Percentiles rank a stretch among this genome's conserved stretches.
These are phyloP conservation scores for Conchocele bisecta DNA, from an alignment of 2,888 invertebrate species.

Conservation along the genomic window DNA sequence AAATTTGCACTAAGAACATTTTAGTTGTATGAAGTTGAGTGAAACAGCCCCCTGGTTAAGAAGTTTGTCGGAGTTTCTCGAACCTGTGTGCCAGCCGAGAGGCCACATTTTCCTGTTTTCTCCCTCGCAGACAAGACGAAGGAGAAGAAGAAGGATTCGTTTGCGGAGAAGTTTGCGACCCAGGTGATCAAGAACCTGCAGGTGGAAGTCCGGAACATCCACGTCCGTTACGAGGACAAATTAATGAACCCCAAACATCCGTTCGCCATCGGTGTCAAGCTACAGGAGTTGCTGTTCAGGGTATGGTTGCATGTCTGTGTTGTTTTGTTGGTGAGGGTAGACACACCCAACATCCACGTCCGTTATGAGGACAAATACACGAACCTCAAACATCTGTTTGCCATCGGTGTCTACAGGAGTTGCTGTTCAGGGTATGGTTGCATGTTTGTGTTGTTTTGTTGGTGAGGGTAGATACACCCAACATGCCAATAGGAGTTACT, in stretches of 20 bases:
- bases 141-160: conserved; percentile 83
- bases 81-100: no score
- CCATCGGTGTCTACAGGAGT: conserved; percentile 92
- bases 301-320: conserved; percentile 65
- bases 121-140: conserved; percentile 72
- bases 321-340: conserved; percentile 78
- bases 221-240: conserved; percentile 85
- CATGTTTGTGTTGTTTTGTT: neutral
- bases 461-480: conserved; percentile 82
- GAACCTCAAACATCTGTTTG: conserved; percentile 84
- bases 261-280: conserved; percentile 90
- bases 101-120: neutral
- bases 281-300: conserved; percentile 92
- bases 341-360: conserved; percentile 84
- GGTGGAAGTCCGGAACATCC: conserved; percentile 84
- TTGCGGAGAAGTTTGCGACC: conserved; percentile 85
- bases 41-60: no score
- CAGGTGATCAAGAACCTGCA: conserved; percentile 86
- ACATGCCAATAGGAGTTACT: no score
- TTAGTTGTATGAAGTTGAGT: no score
- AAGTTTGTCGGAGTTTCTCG: no score
- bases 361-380: conserved; percentile 85
- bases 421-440: conserved; percentile 88
- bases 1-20: no score
- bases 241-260: conserved; percentile 84